Evolutionary conservation across 2,888 invertebrate genomes (phyloP), one percentile per base, ranked within the genome.

Genomic region (Ormyrus pomaceus): DNA sequence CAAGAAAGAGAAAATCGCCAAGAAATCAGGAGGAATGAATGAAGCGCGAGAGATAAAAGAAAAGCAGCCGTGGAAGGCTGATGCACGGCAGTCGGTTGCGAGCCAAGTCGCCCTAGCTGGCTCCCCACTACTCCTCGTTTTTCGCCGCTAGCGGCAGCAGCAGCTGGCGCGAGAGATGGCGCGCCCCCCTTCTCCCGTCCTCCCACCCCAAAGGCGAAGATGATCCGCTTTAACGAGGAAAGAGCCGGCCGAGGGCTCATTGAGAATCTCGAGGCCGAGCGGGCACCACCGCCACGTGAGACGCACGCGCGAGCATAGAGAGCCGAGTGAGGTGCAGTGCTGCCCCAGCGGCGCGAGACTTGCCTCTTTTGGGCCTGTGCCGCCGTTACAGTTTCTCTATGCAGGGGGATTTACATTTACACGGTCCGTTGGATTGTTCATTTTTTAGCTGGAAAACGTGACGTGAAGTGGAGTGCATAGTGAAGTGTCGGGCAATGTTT

Each of bases 181-280:
- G 45, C 9, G 9, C 8, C 6, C 56, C 13, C n/a, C 48, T 64
- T 1, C 13, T 64, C n/a, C 8, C 65, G 13, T 13, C 34, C 11
- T 5, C 53, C 8, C 55, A 11, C 13, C 53, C 53, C 10, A 1
- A 2, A 53, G 56, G 76, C 78, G 75, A 79, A 64, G 81, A 65
- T 58, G 83, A 86, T 84, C 82, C 84, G 85, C 82, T 87, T 86
- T 86, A 87, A 87, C 87, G 87, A 87, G 86, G 81, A 83, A 81
- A 45, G 53, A 46, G n/a, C 8, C 56, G 13, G 82, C 77, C 81
- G 85, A 83, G 85, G 84, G 78, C 82, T 84, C 85, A 85, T 83
- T 84, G 83, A 84, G 84, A 34, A 34, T 34, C 34, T 34, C 34
- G 34, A 34, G 34, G 34, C 34, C 34, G 34, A 34, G 34, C 34